Conservation (phyloP, 1,140 invertebrate species). For the Drosophila kurseongensis region DNA sequence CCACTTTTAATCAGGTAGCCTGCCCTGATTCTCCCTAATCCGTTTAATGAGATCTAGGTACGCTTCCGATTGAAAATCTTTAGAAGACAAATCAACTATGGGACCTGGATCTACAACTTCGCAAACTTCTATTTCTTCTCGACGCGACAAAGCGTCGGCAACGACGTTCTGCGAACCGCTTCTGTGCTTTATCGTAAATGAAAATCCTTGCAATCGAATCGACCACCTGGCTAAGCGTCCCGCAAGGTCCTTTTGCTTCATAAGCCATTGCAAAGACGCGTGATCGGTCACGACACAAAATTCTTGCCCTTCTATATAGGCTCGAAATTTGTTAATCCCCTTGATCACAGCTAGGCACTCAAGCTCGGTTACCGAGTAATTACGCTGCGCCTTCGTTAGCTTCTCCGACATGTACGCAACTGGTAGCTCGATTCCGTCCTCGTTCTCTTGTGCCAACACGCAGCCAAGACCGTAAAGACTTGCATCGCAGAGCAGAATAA, state of each 20-base stretch:
- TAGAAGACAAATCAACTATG: constrained; percentile 9
- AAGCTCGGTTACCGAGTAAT: constrained; percentile 45
- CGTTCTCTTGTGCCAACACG: constrained; percentile 3
- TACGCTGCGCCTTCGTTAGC: constrained; percentile 43
- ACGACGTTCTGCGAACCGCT: no score
- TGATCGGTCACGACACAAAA: constrained; percentile 83
- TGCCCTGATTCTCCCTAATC: no score
- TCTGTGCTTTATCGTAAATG: neutral
- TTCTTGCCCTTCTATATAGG: constrained; percentile 22
- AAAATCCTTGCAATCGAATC: constrained; percentile 11
- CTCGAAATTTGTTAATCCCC: constrained; percentile 27
- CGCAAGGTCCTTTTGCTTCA: constrained; percentile 76
- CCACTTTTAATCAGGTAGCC: no score
- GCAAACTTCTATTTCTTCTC: constrained; percentile 2
- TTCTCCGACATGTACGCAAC: constrained; percentile 56
- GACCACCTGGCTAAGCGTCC: constrained; percentile 37
- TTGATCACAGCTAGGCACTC: constrained; percentile 34
- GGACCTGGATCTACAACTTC: neutral
- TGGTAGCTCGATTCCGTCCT: constrained; percentile 26
- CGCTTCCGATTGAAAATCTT: constrained; percentile 1
- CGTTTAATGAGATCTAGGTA: neutral
- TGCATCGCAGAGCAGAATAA: constrained; percentile 39
- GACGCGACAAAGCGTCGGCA: no score
- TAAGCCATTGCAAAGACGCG: constrained; percentile 60
- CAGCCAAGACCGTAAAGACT: neutral